Evolutionary conservation across 1,140 invertebrate species (phyloP), one percentile per base, ranked within the genome.

Genomic region (Geopemphigus sp.): DNA sequence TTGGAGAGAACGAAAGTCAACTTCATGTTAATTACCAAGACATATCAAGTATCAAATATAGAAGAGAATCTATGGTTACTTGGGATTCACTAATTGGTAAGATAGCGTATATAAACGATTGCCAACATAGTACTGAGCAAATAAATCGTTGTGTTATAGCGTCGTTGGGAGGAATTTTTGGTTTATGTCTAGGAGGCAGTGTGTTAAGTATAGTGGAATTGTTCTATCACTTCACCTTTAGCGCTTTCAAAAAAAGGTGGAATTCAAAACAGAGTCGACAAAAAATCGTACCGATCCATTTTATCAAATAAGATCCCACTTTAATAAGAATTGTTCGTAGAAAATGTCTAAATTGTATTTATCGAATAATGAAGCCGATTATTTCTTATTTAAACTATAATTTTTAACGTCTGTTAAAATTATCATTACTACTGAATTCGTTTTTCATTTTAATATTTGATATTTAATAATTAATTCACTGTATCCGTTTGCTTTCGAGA

Each of bases 51-150:
- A 64, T 32, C 4, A 64, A 64, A 32, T 64, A 64, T 17, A 64
- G 61, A 64, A 64, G 61, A 64, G 61, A 64, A 64, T 5, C 61
- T 32, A 64, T 32, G 26, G 26, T 64, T 32, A 64, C 61, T 17
- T 64, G 61, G 61, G 61, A 64, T 39, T 12, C 17, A 64, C 24
- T 64, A 10, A 22, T 64, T 39, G 61, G 61, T 64, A 64, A 64
- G 61, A 32, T 64, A 64, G 32, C 1, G 5, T 64, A 64, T 12
- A 64, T 22, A 39, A 64, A 32, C 39, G 5, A 45, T 45, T 45
- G 11, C 5, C 11, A 5, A 45, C 39, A 45, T 45, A 5, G 11
- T 45, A 45, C 39, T 5, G 11, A 45, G 39, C 11, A 45, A 45
- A 45, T 11, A 45, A 45, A 5, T 45, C 11, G 11, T 45, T 45